Percentiles rank a stretch among this genome's conserved stretches.
phyloP scores from a whole-genome alignment of 2,888 invertebrate species.

The Xestia sexstrigata region DNA sequence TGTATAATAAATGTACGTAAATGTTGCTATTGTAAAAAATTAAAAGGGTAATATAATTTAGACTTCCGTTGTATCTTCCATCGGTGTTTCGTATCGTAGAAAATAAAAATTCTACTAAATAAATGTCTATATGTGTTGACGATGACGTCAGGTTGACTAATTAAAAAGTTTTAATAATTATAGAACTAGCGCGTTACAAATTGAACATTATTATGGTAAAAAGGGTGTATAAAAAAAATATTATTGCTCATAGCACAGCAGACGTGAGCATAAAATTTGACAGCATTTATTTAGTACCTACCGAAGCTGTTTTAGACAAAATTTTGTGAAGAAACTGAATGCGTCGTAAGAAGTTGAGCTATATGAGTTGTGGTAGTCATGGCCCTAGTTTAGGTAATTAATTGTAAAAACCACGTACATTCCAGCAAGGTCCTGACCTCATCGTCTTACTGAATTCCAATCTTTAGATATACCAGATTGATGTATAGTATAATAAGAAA shows the following conservation, averaged over 20 bases:
- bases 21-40: slow-evolving; percentile 62
- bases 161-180: slow-evolving; percentile 22
- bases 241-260: neutral
- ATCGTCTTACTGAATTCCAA: slow-evolving; percentile 41
- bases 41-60: slow-evolving; percentile 59
- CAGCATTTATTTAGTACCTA: slow-evolving; percentile 31
- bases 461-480: slow-evolving; percentile 57
- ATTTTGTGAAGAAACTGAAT: slow-evolving; percentile 24
- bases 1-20: slow-evolving; percentile 51
- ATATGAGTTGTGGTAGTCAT: neutral
- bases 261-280: neutral
- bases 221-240: neutral
- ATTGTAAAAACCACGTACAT: slow-evolving; percentile 47
- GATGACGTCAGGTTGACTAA: slow-evolving; percentile 50
- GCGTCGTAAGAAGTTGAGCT: neutral
- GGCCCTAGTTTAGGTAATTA: slow-evolving; percentile 19
- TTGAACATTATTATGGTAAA: neutral
- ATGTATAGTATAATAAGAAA: slow-evolving; percentile 59
- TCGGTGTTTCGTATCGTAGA: slow-evolving; percentile 47
- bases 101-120: slow-evolving; percentile 33
- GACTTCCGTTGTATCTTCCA: slow-evolving; percentile 66
- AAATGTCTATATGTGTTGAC: slow-evolving; percentile 34
- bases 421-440: slow-evolving; percentile 56
- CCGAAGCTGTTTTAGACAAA: slow-evolving; percentile 7
- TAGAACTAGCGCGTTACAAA: slow-evolving; percentile 8